A percentile compares a stretch with the other conserved stretches of the same genome.
These are phyloP conservation scores for Tetragnatha versicolor DNA, from an alignment of 1,140 invertebrate genomes.

Conservation along the genomic window DNA sequence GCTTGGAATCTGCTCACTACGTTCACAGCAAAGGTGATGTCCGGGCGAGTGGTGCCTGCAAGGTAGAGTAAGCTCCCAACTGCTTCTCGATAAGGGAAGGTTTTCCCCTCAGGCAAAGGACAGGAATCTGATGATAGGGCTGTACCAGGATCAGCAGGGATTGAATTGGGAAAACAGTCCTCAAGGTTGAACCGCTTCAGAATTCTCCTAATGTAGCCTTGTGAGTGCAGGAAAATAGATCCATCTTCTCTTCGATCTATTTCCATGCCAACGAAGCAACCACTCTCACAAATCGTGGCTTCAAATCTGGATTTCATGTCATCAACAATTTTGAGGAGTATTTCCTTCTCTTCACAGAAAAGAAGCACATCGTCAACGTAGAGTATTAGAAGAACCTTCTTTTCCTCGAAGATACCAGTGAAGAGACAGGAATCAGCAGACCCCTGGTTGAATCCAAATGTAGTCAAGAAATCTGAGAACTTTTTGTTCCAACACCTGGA, in stretches of 20 bases:
- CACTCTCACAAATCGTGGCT: not conserved
- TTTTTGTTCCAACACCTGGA: constrained; percentile 63
- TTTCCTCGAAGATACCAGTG: too few species aligned
- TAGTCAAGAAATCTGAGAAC: constrained; percentile 36
- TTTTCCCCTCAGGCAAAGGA: not conserved
- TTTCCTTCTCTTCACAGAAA: too few species aligned
- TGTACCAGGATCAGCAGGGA: not conserved
- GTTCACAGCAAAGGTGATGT: constrained; percentile 57
- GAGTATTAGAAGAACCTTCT: too few species aligned
- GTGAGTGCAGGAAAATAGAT: too few species aligned
- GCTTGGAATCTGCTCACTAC: constrained; percentile 50
- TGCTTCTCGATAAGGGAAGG: constrained; percentile 55
- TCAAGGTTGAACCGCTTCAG: constrained; percentile 55
- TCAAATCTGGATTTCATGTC: too few species aligned
- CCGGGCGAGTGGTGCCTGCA: constrained; percentile 53
- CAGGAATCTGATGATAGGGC: constrained; percentile 1
- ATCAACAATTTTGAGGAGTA: too few species aligned
- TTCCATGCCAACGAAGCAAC: constrained; percentile 56
- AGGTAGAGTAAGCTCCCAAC: constrained; percentile 54
- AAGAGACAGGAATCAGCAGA: too few species aligned
- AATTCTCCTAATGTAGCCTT: constrained; percentile 40
- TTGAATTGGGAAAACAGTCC: not conserved
- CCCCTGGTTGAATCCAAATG: constrained; percentile 18
- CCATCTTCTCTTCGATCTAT: constrained; percentile 36
- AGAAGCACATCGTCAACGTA: constrained; percentile 58